A percentile compares a stretch with the other conserved stretches of the same genome.
Evolutionary conservation across 1,140 invertebrate genomes (phyloP).

Genomic region (Meloidogyne floridensis): DNA sequence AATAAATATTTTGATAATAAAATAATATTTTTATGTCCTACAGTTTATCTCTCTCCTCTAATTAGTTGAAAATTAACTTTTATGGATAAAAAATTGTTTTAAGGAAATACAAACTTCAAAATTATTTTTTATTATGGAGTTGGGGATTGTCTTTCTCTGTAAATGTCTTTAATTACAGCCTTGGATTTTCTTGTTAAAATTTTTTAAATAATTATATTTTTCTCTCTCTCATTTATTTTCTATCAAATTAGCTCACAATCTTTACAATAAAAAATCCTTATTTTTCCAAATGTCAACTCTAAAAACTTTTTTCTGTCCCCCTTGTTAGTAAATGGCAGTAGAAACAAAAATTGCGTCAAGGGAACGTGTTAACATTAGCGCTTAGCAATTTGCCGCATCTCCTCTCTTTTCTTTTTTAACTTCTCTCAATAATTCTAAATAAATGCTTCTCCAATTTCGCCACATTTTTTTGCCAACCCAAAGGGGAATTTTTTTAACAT

Average conservation of each 20-base stretch:
- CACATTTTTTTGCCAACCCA: background rate
- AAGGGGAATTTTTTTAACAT: background rate
- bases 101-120: too few species aligned
- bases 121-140: too few species aligned
- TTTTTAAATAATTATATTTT: too few species aligned
- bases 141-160: too few species aligned
- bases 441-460: constrained; percentile 8
- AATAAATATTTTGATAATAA: too few species aligned
- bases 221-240: background rate
- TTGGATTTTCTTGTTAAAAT: too few species aligned
- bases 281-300: background rate
- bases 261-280: background rate
- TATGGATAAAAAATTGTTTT: too few species aligned
- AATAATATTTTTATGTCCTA: too few species aligned
- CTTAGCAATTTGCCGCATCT: background rate
- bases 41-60: too few species aligned
- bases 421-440: background rate
- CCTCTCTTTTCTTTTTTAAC: background rate
- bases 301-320: background rate
- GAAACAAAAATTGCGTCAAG: background rate
- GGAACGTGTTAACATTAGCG: background rate
- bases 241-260: background rate
- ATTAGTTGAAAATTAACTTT: too few species aligned
- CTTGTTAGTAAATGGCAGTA: background rate
- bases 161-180: too few species aligned